Base-by-base conservation (phyloP, 2,797 vertebrate species). In the Labroides dimidiatus region DNA sequence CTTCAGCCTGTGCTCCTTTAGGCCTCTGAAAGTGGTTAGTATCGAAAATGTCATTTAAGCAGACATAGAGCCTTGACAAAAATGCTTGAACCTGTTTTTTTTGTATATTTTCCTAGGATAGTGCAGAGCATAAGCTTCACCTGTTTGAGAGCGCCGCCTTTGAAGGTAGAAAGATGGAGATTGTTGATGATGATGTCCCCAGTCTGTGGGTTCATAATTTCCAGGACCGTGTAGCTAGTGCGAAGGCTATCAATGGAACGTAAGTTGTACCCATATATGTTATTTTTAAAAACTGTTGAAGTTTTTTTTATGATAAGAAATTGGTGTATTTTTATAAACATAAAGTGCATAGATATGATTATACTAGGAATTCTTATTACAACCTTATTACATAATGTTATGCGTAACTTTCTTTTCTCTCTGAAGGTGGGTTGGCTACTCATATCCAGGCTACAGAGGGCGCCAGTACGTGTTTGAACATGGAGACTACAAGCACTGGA, bases 401-500 rank as follows among this genome's bases (percentile, higher is more conserved):
- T 10, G 50, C 24, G 30, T 6, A 54, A 1, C 10, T 42, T 23
- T 74, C n/a, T 82, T 62, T 6, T 6, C 21, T 30, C 4, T 64
- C 17, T 66, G 10, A 90, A 98, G 97, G 72, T 98, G 97, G 97
- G 96, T 97, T 48, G 96, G 94, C 71, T 98, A 97, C 48, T 94
- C 94, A 89, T 98, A 95, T 88, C 96, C 97, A 0, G 97, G 96
- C 50, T 98, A 97, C 88, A 94, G 96, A 43, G 97, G 97, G 52
- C 93, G 89, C 76, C 97, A 98, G 92, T 96, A 94, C 36, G 93
- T 96, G 80, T 96, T 98, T 1, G 95, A 97, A 91, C 93, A 91
- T 63, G 96, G 96, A 17, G 96, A 98, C 44, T 97, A 95, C 92
- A 94, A 94, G 69, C 97, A 98, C 93, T 98, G 96, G 96, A 98